phyloP scores from a whole-genome alignment of 2,888 invertebrate genomes.

The Phyllotreta cruciferae region DNA sequence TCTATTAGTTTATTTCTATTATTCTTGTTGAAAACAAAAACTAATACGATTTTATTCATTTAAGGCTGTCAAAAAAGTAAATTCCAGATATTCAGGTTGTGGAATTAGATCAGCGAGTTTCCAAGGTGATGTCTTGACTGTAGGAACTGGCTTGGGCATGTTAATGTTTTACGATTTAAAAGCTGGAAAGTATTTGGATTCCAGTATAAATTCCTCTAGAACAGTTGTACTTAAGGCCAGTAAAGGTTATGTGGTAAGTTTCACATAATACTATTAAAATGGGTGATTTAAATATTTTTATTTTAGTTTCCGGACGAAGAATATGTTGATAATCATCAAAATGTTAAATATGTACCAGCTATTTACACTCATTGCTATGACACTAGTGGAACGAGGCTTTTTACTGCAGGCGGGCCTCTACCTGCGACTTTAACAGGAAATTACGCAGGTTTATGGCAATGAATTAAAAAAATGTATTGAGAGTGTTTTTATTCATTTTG shows the following conservation, averaged over 20 bases:
- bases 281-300: conserved; percentile 12
- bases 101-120: conserved; percentile 93
- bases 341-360: conserved; percentile 88
- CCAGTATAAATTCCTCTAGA: conserved; percentile 86
- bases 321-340: conserved; percentile 82
- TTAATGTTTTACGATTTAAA: conserved; percentile 93
- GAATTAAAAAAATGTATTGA: conserved; percentile 44
- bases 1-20: conserved; percentile 14
- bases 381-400: conserved; percentile 86
- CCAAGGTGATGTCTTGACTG: conserved; percentile 87
- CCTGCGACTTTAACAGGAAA: conserved; percentile 91
- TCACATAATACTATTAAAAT: conserved; percentile 16
- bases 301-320: conserved; percentile 83
- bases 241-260: conserved; percentile 85
- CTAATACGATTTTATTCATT: conserved; percentile 31
- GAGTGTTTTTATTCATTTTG: too few relatives aligned
- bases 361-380: conserved; percentile 98
- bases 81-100: conserved; percentile 88
- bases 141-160: conserved; percentile 91
- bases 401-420: conserved; percentile 94
- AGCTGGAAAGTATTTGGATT: conserved; percentile 90
- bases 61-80: conserved; percentile 77
- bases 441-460: conserved; percentile 95
- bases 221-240: conserved; percentile 88
- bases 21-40: background rate